Evolutionary conservation across 2,113 vertebrate species (phyloP).

Genomic region (Pelmatolapia mariae): DNA sequence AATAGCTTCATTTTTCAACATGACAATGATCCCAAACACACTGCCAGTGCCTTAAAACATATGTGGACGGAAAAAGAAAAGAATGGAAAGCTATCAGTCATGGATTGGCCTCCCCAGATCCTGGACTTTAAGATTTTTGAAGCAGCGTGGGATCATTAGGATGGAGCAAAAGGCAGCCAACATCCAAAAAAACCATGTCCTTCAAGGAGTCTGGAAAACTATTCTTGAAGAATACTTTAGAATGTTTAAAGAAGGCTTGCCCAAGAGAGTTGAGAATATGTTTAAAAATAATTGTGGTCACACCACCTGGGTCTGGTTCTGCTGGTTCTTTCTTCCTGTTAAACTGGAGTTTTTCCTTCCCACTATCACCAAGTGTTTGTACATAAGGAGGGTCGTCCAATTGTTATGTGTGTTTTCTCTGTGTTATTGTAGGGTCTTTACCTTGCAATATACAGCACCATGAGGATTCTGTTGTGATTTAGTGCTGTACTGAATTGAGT

Average conservation of each 20-base stretch:
- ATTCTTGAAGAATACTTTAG: background rate
- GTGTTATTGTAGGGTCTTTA: background rate
- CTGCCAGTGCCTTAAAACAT: background rate
- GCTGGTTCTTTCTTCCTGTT: background rate
- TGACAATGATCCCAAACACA: background rate
- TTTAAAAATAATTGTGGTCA: background rate
- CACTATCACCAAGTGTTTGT: background rate
- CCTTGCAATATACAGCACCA: background rate
- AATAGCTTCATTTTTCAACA: background rate
- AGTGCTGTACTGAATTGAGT: background rate
- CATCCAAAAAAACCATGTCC: background rate
- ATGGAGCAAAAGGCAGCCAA: background rate
- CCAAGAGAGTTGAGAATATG: background rate
- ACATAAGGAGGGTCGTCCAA: background rate
- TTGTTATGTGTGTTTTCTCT: background rate
- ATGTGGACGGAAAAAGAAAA: background rate
- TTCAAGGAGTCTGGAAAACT: background rate
- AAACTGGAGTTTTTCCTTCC: background rate
- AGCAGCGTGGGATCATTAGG: fast-evolving
- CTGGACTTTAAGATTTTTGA: background rate
- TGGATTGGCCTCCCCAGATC: background rate
- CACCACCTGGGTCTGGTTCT: background rate
- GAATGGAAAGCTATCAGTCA: background rate
- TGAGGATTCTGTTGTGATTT: background rate
- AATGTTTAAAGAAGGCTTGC: background rate